phyloP scores from a whole-genome alignment of 2,888 invertebrate genomes.

The Drosophila acutilabella region DNA sequence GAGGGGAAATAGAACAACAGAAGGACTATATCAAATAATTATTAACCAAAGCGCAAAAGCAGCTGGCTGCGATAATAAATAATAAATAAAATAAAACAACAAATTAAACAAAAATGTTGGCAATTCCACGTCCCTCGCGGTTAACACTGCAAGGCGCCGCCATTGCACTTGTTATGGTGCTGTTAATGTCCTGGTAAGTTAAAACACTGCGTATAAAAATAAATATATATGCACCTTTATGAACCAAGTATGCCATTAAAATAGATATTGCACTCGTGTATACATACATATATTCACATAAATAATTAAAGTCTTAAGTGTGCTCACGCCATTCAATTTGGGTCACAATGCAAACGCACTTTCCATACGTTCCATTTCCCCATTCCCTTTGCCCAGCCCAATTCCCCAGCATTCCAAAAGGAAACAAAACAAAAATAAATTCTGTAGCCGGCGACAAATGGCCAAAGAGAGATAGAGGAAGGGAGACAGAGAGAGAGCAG shows the following conservation, averaged over 20 bases:
- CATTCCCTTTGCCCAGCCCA: conserved; percentile 25
- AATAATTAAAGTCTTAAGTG: conserved; percentile 45
- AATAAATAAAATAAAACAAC: conserved; percentile 12
- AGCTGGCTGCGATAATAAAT: conserved; percentile 22
- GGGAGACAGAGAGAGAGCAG: not conserved
- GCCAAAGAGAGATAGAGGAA: no score
- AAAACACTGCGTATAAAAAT: not conserved
- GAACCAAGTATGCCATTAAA: not conserved
- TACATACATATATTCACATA: conserved; percentile 14
- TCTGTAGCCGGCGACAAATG: conserved; percentile 29
- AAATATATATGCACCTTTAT: conserved; percentile 1
- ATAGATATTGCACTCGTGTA: conserved; percentile 1
- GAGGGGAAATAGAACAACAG: not conserved
- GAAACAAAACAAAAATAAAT: conserved; percentile 46
- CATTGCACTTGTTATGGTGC: conserved; percentile 57
- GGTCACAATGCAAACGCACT: conserved; percentile 48
- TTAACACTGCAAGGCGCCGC: conserved; percentile 62
- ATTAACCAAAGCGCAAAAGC: conserved; percentile 8
- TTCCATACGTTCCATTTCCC: not conserved
- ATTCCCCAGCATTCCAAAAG: conserved; percentile 24
- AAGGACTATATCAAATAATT: not conserved
- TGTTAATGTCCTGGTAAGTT: conserved; percentile 76
- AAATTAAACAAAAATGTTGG: conserved; percentile 61
- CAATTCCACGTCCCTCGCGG: conserved; percentile 63
- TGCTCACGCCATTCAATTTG: conserved; percentile 37